Percentiles rank a stretch among this genome's conserved stretches.
phyloP scores from a whole-genome alignment of 2,797 vertebrate genomes.

The Acipenser oxyrinchus region DNA sequence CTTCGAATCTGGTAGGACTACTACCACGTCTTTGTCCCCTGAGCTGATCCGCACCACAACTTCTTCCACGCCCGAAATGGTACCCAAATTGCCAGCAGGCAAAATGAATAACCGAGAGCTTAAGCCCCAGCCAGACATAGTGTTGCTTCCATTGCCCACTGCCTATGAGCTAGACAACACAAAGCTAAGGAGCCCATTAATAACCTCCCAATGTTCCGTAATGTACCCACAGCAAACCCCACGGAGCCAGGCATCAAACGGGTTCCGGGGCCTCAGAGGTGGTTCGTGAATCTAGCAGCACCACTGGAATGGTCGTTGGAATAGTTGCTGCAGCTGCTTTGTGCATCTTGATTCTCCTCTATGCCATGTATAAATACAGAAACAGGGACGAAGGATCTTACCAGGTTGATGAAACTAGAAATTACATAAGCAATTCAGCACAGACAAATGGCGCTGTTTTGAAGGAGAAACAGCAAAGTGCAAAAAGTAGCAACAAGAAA shows the following conservation, averaged over 20 bases:
- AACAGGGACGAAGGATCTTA: constrained; percentile 99
- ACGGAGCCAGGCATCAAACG: constrained; percentile 97
- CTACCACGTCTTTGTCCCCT: constrained; percentile 87
- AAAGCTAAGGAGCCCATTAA: constrained; percentile 96
- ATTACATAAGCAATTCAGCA: constrained; percentile 99
- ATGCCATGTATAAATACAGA: constrained; percentile 99
- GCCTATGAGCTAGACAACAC: constrained; percentile 98
- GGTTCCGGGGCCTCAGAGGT: constrained; percentile 97
- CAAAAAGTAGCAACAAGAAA: constrained; percentile 89
- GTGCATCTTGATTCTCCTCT: constrained; percentile 99
- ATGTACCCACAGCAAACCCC: constrained; percentile 99
- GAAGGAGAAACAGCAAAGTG: constrained; percentile 88
- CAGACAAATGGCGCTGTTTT: constrained; percentile 94
- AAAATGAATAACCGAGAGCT: constrained; percentile 96
- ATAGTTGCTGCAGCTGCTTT: constrained; percentile 98
- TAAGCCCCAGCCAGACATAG: constrained; percentile 95
- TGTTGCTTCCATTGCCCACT: constrained; percentile 97
- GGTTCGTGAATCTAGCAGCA: constrained; percentile 99
- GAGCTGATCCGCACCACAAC: constrained; percentile 84
- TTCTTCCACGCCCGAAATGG: constrained; percentile 80
- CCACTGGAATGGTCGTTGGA: constrained; percentile 99
- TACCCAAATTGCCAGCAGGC: constrained; percentile 90
- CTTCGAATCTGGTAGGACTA: constrained; percentile 91
- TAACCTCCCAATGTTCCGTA: constrained; percentile 99
- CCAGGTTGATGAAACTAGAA: constrained; percentile 98